Evolutionary conservation across 2,888 invertebrate species (phyloP), one percentile per base, ranked within the genome.

Genomic region (Oscheius onirici): DNA sequence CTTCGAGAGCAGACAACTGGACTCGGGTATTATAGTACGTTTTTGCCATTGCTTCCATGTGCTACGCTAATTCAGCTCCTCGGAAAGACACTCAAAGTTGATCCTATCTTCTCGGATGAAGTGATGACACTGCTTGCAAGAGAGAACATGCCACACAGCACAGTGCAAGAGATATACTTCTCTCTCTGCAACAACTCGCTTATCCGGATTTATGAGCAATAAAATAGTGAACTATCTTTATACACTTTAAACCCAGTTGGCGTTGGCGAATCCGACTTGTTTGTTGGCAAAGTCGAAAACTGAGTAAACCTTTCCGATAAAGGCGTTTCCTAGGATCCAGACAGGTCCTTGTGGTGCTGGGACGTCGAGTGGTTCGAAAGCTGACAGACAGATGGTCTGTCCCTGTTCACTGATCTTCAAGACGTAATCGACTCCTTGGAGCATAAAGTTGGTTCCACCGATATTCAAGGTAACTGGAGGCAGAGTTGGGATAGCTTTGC

Each of bases 321-420:
- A 97, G 78, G 96, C 94, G 90, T 97, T 97, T 69, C 46, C 97
- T 76, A 97, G 91, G 89, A 99, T 97, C 97, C 97, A 99, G 79
- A 97, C 75, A 66, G 78, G 78, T 67, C 77, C 80, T 88, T 92
- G 92, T 77, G 95, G 95, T 84, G 94, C 92, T 69, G 95, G 95
- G 87, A 97, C 92, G 89, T 97, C 97, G 86, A 97, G 92, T 61
- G 95, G 95, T 92, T 95, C 93, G 90, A 99, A 97, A 63, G 97
- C 97, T 80, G 94, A 94, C 81, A 99, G 90, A 86, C 97, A 99
- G 20, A 20, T 20, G n/a, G 46, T 46, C 13, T 46, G 46, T 15
- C 46, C 46, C 20, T 46, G 46, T 46, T 46, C 73, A 34, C 17
- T 60, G 20, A 95, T 93, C 89, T 92, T 90, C 58, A 97, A 90